Percentiles rank a stretch among this genome's conserved stretches.
Conservation (phyloP, 2,888 invertebrate species). For the Platycheirus albimanus region DNA sequence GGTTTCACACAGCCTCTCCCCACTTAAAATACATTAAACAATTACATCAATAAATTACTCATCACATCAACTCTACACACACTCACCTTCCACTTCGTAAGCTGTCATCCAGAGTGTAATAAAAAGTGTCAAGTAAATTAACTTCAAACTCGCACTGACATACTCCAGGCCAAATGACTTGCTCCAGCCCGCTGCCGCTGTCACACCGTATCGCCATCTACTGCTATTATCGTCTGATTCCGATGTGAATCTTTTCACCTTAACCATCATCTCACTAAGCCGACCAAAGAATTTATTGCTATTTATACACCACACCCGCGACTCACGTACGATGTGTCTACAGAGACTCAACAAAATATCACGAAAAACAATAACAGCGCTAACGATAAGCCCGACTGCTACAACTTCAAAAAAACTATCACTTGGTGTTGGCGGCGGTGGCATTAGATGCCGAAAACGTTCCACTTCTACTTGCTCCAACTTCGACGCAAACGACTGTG, state of each 20-base stretch:
- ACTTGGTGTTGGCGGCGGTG: conserved; percentile 42
- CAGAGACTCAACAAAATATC: conserved; percentile 66
- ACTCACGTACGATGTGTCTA: conserved; percentile 57
- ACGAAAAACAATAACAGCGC: conserved; percentile 65
- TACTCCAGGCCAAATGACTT: conserved; percentile 50
- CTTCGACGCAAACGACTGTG: conserved; percentile 15
- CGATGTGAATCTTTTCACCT: conserved; percentile 51
- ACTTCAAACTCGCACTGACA: conserved; percentile 74
- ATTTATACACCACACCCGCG: conserved; percentile 69
- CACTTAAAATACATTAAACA: conserved; percentile 27
- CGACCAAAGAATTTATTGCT: conserved; percentile 58
- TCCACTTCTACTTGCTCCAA: conserved; percentile 58
- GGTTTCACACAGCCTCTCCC: not conserved
- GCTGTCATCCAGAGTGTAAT: conserved; percentile 79
- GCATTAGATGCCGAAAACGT: conserved; percentile 49
- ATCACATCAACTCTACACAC: conserved; percentile 21
- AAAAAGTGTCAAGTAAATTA: conserved; percentile 80
- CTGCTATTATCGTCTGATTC: not conserved
- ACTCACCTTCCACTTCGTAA: conserved; percentile 80
- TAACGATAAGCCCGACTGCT: conserved; percentile 63
- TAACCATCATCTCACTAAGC: conserved; percentile 55
- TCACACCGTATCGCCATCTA: conserved; percentile 35
- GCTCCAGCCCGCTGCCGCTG: conserved; percentile 33
- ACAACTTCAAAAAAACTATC: conserved; percentile 59
- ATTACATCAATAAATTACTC: conserved; percentile 65